phyloP scores from a whole-genome alignment of 2,888 invertebrate species.

The Clunio marinus region DNA sequence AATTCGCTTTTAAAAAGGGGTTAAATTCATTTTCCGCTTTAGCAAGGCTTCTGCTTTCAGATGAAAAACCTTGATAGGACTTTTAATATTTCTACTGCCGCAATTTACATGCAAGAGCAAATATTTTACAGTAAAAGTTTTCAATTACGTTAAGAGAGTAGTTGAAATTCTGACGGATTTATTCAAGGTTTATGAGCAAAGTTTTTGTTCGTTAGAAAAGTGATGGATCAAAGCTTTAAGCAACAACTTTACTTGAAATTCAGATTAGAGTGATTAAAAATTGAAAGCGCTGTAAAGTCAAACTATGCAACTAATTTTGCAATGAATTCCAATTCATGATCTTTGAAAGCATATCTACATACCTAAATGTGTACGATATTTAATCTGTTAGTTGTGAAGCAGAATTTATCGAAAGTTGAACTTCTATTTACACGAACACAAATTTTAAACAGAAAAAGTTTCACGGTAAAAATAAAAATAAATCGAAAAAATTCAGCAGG shows the following conservation, averaged over 20 bases:
- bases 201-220: neutral
- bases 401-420: neutral
- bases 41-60: neutral
- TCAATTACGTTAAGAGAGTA: neutral
- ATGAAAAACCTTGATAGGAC: neutral
- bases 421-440: neutral
- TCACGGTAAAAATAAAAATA: too few species aligned
- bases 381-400: neutral
- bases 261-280: neutral
- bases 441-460: conserved; percentile 4
- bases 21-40: neutral
- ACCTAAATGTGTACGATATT: neutral
- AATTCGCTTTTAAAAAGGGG: too few species aligned
- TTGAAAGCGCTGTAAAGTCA: conserved; percentile 8
- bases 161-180: neutral
- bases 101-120: too few species aligned
- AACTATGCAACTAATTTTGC: neutral
- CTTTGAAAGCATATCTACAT: neutral
- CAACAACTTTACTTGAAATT: too few species aligned
- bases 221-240: too few species aligned
- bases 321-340: neutral
- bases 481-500: too few species aligned
- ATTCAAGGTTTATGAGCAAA: neutral
- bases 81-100: neutral
- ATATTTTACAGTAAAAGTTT: too few species aligned